A percentile compares a stretch with the other conserved stretches of the same genome.
Conservation (phyloP, 2,797 vertebrate species). For the Dromococcyx pavoninus region DNA sequence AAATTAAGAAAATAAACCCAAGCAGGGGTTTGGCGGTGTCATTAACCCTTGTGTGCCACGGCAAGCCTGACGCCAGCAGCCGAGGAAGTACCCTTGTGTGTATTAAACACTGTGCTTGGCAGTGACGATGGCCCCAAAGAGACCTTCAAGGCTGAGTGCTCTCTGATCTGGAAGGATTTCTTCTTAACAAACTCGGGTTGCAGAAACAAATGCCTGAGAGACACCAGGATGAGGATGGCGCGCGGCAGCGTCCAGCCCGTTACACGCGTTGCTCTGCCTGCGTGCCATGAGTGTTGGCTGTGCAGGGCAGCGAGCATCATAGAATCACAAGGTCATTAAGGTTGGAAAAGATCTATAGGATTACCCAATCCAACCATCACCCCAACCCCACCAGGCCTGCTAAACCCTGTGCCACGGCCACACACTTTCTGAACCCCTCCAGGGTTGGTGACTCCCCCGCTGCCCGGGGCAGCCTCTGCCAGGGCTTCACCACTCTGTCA, state of each 20-base stretch:
- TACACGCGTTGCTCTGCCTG: fast-evolving
- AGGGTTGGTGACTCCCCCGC: too few relatives aligned
- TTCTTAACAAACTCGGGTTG: background rate
- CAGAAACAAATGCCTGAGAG: background rate
- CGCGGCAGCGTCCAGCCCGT: background rate
- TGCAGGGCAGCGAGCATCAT: background rate
- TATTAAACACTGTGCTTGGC: background rate
- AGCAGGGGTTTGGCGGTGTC: background rate
- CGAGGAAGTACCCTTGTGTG: background rate
- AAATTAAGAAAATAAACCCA: background rate
- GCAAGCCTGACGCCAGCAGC: fast-evolving
- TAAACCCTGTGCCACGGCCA: too few relatives aligned
- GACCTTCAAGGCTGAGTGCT: fast-evolving
- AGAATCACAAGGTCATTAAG: too few relatives aligned
- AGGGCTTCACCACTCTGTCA: too few relatives aligned
- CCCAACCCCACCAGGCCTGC: too few relatives aligned
- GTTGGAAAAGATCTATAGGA: too few relatives aligned
- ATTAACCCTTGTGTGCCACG: background rate
- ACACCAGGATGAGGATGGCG: fast-evolving
- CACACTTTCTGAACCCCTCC: too few relatives aligned
- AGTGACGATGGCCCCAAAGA: fast-evolving
- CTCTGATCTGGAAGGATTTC: background rate
- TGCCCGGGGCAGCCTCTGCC: too few relatives aligned
- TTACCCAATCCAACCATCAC: too few relatives aligned
- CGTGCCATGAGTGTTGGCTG: fast-evolving